Base-by-base conservation (phyloP, 2,888 invertebrate genomes). In the Hirtodrosophila alboralis region DNA sequence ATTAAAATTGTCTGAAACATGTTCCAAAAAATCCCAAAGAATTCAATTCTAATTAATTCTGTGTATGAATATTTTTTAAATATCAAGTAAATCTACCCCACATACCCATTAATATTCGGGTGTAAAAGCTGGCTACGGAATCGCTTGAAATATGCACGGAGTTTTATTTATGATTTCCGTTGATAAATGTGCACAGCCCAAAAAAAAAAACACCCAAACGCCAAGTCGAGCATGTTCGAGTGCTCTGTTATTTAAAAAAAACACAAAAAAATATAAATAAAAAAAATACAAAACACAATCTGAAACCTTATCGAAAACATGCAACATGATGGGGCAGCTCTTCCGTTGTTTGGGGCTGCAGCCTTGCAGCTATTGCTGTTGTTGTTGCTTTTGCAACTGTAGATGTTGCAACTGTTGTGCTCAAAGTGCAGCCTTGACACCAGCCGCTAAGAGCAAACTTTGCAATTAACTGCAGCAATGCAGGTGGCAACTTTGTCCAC, bases 101-200 rank as follows among this genome's bases (percentile, higher is more conserved):
- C 18, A 18, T 1, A 0, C 4, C 75, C 5, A 41, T 18, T 27
- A 2, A 8, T 9, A 10, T 31, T 0, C 3, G 36, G 10, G 10
- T n/a, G 14, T 9, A 41, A 41, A 38, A 26, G 5, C 8, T n/a
- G 23, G 26, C 44, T 13, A 26, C 53, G 36, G 64, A 43, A 45
- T 56, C 41, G 18, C 52, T 58, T 78, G 70, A 87, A 70, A 78
- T 78, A 85, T 80, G 85, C 59, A 59, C 65, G 27, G 60, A 53
- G 51, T 65, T 78, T 81, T 83, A 87, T 87, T 81, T 81, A 87
- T 87, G 87, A 85, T 86, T 86, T 87, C 87, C 86, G 81, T 73
- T 86, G 81, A 81, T 83, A 87, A 87, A 81, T 83, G 62, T 58
- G 49, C 58, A 36, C 52, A 27, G 27, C 41, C 45, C 63, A 37